Percentiles rank a stretch among this genome's conserved stretches.
Conservation (phyloP, 1,140 invertebrate species). For the Lordiphosa collinella region DNA sequence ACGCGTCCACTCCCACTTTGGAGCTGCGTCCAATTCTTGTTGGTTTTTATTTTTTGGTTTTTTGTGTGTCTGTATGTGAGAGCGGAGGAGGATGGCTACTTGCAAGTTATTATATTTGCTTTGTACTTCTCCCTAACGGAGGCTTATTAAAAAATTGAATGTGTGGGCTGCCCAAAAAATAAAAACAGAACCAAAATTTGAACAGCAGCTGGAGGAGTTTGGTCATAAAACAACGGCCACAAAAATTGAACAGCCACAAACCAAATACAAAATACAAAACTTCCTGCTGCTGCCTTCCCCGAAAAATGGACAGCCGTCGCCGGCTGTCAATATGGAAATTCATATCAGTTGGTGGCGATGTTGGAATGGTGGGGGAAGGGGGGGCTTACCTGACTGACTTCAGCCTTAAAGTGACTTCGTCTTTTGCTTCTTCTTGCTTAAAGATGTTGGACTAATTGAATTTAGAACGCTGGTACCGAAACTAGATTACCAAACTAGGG, state of each 20-base stretch:
- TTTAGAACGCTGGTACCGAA: conserved; percentile 31
- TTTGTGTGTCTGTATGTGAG: conserved; percentile 4
- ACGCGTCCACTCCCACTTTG: neutral
- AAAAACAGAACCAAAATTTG: conserved; percentile 23
- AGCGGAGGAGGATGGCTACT: conserved; percentile 50
- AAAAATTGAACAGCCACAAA: conserved; percentile 65
- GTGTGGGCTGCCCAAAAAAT: conserved; percentile 47
- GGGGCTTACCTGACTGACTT: conserved; percentile 1
- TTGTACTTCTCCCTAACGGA: conserved; percentile 59
- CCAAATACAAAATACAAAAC: conserved; percentile 27
- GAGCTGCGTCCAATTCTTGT: conserved; percentile 11
- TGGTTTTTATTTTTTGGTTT: conserved; percentile 19
- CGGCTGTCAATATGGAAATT: conserved; percentile 76
- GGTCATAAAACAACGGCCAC: conserved; percentile 68
- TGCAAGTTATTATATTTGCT: conserved; percentile 78
- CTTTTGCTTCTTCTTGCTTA: conserved; percentile 14
- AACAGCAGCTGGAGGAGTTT: conserved; percentile 15
- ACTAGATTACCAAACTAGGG: conserved; percentile 59
- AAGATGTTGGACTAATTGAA: conserved; percentile 63
- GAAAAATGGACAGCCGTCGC: conserved; percentile 48
- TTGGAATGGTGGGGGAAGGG: neutral
- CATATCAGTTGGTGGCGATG: conserved; percentile 57
- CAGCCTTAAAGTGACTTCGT: conserved; percentile 7
- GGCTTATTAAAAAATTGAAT: conserved; percentile 70
- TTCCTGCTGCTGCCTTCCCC: neutral